Base-by-base conservation (phyloP, 2,888 invertebrate species). In the Trachelus tabidus region DNA sequence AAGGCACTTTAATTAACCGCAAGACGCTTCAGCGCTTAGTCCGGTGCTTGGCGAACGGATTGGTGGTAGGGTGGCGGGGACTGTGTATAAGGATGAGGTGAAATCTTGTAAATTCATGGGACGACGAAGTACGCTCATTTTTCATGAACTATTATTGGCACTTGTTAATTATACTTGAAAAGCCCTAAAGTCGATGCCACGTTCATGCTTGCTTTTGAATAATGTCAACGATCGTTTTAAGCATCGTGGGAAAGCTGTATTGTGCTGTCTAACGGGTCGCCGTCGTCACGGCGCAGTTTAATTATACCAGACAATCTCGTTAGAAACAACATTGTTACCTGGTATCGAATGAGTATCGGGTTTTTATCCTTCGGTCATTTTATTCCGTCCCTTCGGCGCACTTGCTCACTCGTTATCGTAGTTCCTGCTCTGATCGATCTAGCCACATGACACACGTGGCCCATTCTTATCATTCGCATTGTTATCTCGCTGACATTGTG, bases 161-260 rank as follows among this genome's bases (percentile, higher is more conserved):
- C 80, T 80, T 82, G 80, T 80, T 86, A 83, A 86, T 85, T 85
- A 86, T 85, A 81, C 79, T 73, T 83, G 83, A 84, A 83, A 86
- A 81, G 81, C 75, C 75, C 75, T 73, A 9, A 56, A 23, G 9
- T 56, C 9, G 23, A 56, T 23, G 40, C 1, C 4, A 40, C 4
- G 15, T 12, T 40, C 4, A 40, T 40, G 56, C 15, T 23, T 23
- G 56, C 56, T 9, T 56, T 56, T 23, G 23, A 56, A 56, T 56
- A 56, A 56, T 23, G 6, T 56, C 23, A 23, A 23, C 23, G 56
- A 9, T 23, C 56, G 56, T 23, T 23, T 56, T 23, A 23, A 56
- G 23, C 9, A 56, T 56, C 56, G 56, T 56, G 56, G 23, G 56
- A 56, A 56, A 23, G 56, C 2, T 56, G 56, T 56, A 56, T 23